Base-by-base conservation (phyloP, 2,113 vertebrate species). In the Cephalopholis sonnerati region DNA sequence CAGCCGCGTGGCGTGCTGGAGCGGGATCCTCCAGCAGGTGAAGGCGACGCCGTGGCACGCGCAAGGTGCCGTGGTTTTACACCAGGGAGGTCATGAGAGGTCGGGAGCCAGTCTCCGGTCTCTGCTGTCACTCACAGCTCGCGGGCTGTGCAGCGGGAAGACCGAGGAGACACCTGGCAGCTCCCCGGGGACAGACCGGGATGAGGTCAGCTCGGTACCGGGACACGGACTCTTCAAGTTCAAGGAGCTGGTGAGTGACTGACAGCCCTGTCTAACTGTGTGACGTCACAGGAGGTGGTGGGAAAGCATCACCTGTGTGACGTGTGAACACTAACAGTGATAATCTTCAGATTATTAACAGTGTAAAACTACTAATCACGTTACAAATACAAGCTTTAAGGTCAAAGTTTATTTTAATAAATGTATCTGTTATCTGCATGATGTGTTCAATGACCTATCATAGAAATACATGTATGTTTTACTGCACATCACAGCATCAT, bases 231-330 rank as follows among this genome's bases (percentile, higher is more conserved):
- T 94, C 7, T 95, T 95, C 82, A 93, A 95, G 78, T 96, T 96
- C 82, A 96, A 95, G 89, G 94, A 95, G 59, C 93, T 96, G 94
- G 96, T 96, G 89, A 91, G 93, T 69, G 32, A 36, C 0, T 15
- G 63, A 1, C 18, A 6, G 46, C n/a, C n/a, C n/a, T n/a, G n/a
- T n/a, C n/a, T 32, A 7, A 15, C 6, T 9, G 29, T 36, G 54
- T 18, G n/a, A 20, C 9, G 7, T 22, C 18, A 53, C 20, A 53
- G 20, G 5, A 53, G 20, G 20, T 53, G 20, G 20, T 9, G 20
- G 46, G 16, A 48, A 48, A 48, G 5, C 15, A 48, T 48, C 46
- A 48, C 46, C 46, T 36, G 32, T 36, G 1, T 48, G 22, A 24
- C 15, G n/a, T 54, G 32, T 22, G 10, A 48, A 48, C 46, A 48